phyloP scores from a whole-genome alignment of 2,113 vertebrate genomes.

The Alligator sinensis region DNA sequence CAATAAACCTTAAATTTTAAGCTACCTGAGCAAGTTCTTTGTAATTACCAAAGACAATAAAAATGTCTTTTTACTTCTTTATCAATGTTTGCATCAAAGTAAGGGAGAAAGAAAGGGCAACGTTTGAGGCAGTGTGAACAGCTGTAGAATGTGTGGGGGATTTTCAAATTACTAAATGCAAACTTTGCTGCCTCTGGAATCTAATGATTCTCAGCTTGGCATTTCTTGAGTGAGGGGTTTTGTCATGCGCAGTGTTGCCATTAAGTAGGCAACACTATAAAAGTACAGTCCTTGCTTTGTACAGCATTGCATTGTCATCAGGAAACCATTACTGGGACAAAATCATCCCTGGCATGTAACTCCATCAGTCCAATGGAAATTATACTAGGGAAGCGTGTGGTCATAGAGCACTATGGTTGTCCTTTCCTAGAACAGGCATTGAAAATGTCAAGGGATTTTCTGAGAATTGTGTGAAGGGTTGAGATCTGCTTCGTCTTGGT shows the following conservation, averaged over 20 bases:
- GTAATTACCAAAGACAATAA: neutral
- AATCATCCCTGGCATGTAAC: neutral
- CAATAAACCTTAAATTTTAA: neutral
- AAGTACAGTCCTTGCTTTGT: neutral
- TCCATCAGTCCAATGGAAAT: neutral
- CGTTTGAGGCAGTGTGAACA: no score
- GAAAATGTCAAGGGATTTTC: neutral
- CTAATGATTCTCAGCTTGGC: no score
- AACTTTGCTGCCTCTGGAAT: no score
- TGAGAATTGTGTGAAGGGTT: neutral
- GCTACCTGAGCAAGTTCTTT: neutral
- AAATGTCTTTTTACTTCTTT: neutral
- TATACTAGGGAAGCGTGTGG: neutral
- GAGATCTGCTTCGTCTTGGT: no score
- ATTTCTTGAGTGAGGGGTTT: neutral
- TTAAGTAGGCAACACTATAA: neutral
- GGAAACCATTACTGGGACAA: neutral
- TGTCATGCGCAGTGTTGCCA: neutral
- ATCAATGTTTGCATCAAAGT: neutral
- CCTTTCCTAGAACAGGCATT: neutral
- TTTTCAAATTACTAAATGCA: no score
- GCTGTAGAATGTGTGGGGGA: no score
- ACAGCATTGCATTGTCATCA: neutral
- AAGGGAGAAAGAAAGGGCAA: neutral
- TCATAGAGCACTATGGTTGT: neutral